Conservation (phyloP, 2,797 vertebrate genomes). For the Phataginus tetradactyla region DNA sequence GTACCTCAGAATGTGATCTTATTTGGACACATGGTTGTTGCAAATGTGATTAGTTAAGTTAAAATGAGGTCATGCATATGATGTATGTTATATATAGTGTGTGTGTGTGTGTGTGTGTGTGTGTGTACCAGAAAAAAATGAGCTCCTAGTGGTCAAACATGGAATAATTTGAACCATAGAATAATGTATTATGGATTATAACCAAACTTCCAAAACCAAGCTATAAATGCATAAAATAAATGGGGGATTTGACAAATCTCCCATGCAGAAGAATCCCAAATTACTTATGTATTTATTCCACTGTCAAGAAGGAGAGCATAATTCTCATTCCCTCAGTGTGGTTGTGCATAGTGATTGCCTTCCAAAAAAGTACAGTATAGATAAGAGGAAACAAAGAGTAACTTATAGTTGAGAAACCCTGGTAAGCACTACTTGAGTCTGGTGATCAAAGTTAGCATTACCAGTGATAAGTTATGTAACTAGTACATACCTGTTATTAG, state of each 20-base stretch:
- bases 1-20: not conserved
- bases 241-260: not conserved
- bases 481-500: not conserved
- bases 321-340: too few species aligned
- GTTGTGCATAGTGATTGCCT: fast-evolving
- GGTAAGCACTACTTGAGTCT: not conserved
- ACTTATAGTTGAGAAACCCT: not conserved
- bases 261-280: not conserved
- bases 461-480: too few species aligned
- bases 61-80: not conserved
- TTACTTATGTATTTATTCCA: not conserved
- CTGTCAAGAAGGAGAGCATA: not conserved
- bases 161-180: not conserved
- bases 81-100: too few species aligned
- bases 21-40: not conserved
- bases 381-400: fast-evolving
- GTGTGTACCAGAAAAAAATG: not conserved
- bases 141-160: not conserved
- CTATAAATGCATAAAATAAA: not conserved
- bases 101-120: too few species aligned
- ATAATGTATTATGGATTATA: not conserved
- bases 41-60: not conserved
- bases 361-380: not conserved
- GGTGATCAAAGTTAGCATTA: not conserved
- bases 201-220: not conserved